Evolutionary conservation across 2,888 invertebrate species (phyloP).

Genomic region (Amiota communis): DNA sequence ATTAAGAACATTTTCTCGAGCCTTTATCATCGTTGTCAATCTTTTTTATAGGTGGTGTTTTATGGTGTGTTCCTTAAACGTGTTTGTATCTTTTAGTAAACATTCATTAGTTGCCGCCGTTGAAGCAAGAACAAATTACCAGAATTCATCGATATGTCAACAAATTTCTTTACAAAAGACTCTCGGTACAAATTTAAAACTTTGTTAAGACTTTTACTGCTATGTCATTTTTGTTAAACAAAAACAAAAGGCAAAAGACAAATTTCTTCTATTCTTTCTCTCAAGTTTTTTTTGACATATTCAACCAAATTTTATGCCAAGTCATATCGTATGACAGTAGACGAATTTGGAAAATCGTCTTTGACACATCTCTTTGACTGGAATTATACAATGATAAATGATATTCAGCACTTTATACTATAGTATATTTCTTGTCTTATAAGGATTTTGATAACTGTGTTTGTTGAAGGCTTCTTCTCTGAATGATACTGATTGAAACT

Average conservation of each 20-base stretch:
- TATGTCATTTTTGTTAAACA: slow-evolving; percentile 4
- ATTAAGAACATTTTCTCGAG: slow-evolving; percentile 9
- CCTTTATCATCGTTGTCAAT: not conserved
- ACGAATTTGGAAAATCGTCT: not conserved
- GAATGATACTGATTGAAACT: too few relatives aligned
- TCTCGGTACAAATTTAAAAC: not conserved
- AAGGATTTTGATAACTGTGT: too few relatives aligned
- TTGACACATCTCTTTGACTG: slow-evolving; percentile 5
- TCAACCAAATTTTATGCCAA: not conserved
- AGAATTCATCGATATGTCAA: slow-evolving; percentile 6
- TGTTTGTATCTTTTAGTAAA: not conserved
- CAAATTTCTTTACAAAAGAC: slow-evolving; percentile 18
- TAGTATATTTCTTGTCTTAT: too few relatives aligned
- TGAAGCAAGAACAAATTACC: slow-evolving; percentile 5
- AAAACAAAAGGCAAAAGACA: not conserved
- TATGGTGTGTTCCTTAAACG: not conserved
- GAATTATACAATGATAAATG: slow-evolving; percentile 14
- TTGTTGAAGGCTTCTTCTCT: too few relatives aligned
- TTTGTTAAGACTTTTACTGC: slow-evolving; percentile 5
- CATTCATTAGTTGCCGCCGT: slow-evolving; percentile 7
- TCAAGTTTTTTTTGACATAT: too few relatives aligned
- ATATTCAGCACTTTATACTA: not conserved
- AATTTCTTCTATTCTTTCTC: not conserved
- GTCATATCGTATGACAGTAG: slow-evolving; percentile 8
- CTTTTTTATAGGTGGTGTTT: too few relatives aligned